phyloP scores from a whole-genome alignment of 2,113 vertebrate genomes.

The Acanthochromis polyacanthus region DNA sequence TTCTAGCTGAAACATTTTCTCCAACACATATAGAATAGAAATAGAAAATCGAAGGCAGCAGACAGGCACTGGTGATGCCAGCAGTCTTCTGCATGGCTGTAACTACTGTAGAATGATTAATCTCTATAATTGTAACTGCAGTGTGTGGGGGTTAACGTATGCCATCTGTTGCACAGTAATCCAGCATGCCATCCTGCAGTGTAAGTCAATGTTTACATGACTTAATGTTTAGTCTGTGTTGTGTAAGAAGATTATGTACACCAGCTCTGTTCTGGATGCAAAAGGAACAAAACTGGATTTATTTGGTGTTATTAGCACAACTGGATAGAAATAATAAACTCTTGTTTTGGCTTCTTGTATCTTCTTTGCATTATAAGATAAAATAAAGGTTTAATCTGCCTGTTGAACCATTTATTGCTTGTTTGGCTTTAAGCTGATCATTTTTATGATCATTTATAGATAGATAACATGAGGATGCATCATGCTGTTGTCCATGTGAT shows the following conservation, averaged over 20 bases:
- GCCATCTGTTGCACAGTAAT: conserved; percentile 18
- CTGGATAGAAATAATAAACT: neutral
- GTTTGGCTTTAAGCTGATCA: neutral
- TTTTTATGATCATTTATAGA: neutral
- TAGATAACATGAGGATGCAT: neutral
- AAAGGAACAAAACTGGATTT: neutral
- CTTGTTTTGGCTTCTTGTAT: neutral
- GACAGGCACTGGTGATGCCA: too few species aligned
- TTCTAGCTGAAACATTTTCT: too few species aligned
- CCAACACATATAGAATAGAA: too few species aligned
- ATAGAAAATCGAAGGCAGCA: too few species aligned
- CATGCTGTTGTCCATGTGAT: neutral
- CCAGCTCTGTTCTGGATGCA: neutral
- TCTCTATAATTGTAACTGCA: neutral
- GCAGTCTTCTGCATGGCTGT: neutral
- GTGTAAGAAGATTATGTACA: conserved; percentile 33
- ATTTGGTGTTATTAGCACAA: neutral
- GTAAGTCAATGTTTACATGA: conserved; percentile 8
- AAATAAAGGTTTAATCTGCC: too few species aligned
- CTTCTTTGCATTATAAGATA: too few species aligned
- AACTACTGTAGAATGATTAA: neutral
- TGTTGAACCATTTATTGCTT: too few species aligned
- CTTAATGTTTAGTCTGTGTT: neutral
- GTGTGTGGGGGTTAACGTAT: neutral
- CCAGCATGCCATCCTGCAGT: neutral